Conservation (phyloP, 2,113 vertebrate species). For the Setophaga petechia region DNA sequence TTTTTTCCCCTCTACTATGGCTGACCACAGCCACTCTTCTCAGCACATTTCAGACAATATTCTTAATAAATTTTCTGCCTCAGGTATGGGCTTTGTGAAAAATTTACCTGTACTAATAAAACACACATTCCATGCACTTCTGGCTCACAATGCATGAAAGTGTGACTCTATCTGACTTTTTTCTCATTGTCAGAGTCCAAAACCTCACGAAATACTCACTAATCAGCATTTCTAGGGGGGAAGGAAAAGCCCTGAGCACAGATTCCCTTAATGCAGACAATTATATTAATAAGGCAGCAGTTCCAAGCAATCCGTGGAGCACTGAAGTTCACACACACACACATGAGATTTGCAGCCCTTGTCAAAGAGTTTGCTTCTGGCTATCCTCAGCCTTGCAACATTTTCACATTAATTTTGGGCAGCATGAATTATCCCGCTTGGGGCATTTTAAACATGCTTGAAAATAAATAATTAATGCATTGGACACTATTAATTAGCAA, state of each 20-base stretch:
- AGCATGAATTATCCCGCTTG: constrained; percentile 28
- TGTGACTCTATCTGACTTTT: background rate
- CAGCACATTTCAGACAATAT: background rate
- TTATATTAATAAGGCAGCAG: background rate
- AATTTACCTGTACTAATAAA: background rate
- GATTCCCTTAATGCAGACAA: background rate
- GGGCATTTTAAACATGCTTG: constrained; percentile 24
- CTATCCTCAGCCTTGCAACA: constrained; percentile 7
- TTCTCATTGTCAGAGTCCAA: background rate
- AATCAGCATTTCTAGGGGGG: background rate
- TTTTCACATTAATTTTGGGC: constrained; percentile 44
- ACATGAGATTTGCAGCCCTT: constrained; percentile 17
- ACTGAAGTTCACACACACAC: background rate
- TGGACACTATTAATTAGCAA: constrained; percentile 60
- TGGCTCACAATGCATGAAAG: background rate
- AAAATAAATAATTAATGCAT: constrained; percentile 59
- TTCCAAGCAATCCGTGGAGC: background rate
- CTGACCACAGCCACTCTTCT: background rate
- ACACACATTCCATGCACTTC: background rate
- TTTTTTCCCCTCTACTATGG: background rate
- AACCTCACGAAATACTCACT: background rate
- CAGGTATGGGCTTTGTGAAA: background rate
- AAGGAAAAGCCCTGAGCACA: background rate
- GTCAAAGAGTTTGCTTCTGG: constrained; percentile 35
- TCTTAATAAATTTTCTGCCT: background rate